phyloP scores from a whole-genome alignment of 2,797 vertebrate genomes.

The Coluber constrictor region DNA sequence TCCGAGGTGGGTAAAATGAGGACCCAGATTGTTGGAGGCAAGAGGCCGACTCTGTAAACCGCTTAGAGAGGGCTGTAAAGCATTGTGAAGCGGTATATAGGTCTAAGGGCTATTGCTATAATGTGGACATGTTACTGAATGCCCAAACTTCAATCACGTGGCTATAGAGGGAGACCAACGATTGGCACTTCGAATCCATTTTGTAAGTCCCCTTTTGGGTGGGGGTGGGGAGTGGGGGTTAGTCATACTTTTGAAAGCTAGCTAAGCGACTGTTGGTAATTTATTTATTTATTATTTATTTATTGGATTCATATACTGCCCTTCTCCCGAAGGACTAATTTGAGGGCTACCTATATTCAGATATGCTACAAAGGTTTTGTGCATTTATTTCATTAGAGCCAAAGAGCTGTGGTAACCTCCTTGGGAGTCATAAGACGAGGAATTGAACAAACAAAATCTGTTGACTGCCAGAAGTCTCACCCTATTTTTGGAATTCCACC shows the following conservation, averaged over 20 bases:
- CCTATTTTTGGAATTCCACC: not conserved
- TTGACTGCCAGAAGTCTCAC: not conserved
- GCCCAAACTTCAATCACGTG: too few relatives aligned
- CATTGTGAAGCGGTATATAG: too few relatives aligned
- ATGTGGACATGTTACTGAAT: not conserved
- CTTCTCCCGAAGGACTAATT: too few relatives aligned
- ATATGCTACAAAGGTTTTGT: not conserved
- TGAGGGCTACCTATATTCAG: not conserved
- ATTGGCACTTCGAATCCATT: not conserved
- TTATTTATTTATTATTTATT: too few relatives aligned
- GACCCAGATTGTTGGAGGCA: too few relatives aligned
- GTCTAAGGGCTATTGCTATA: not conserved
- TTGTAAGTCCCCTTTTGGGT: not conserved
- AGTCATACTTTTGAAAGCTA: not conserved
- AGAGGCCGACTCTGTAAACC: too few relatives aligned
- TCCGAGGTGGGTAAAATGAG: too few relatives aligned
- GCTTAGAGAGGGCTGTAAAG: too few relatives aligned
- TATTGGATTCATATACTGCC: too few relatives aligned
- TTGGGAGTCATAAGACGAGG: not conserved
- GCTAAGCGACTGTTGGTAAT: not conserved
- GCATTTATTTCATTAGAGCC: not conserved
- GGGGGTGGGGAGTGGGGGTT: too few relatives aligned
- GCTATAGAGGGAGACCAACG: not conserved
- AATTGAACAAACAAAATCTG: not conserved
- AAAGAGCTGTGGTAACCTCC: not conserved